A percentile compares a stretch with the other conserved stretches of the same genome.
Conservation (phyloP, 2,797 vertebrate species). For the Fringilla coelebs region DNA sequence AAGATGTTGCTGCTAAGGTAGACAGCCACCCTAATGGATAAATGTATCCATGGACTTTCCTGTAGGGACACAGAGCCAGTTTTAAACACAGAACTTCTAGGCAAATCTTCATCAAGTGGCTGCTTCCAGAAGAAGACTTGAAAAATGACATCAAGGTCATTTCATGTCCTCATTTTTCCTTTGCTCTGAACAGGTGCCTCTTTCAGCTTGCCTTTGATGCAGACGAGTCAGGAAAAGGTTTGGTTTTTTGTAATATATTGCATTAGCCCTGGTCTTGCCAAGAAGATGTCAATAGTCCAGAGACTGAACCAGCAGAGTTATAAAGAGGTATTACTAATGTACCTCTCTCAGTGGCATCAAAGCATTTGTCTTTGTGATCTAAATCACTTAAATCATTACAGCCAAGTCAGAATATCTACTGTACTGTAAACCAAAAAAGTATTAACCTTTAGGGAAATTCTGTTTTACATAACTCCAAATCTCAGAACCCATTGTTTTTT, state of each 20-base stretch:
- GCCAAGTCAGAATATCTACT: neutral
- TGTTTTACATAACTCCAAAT: neutral
- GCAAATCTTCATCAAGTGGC: neutral
- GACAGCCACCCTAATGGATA: neutral
- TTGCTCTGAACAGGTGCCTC: neutral
- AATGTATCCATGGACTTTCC: neutral
- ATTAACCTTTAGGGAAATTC: neutral
- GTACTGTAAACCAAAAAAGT: neutral
- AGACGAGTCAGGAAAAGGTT: neutral
- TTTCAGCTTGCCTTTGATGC: neutral
- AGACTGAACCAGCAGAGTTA: neutral
- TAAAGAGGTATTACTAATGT: conserved; percentile 34
- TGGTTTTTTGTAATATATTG: neutral
- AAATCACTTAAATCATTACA: neutral
- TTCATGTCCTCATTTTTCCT: neutral
- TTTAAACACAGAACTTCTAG: neutral
- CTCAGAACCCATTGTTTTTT: neutral
- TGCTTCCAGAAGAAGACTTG: neutral
- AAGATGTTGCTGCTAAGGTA: neutral
- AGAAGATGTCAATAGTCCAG: conserved; percentile 25
- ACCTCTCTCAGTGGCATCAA: neutral
- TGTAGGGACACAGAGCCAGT: neutral
- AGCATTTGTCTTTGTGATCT: neutral
- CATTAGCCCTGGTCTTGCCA: neutral
- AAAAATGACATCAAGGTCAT: neutral